These are phyloP conservation scores for Saturnia japonica DNA, from an alignment of 2,888 invertebrate species.

Conservation along the genomic window DNA sequence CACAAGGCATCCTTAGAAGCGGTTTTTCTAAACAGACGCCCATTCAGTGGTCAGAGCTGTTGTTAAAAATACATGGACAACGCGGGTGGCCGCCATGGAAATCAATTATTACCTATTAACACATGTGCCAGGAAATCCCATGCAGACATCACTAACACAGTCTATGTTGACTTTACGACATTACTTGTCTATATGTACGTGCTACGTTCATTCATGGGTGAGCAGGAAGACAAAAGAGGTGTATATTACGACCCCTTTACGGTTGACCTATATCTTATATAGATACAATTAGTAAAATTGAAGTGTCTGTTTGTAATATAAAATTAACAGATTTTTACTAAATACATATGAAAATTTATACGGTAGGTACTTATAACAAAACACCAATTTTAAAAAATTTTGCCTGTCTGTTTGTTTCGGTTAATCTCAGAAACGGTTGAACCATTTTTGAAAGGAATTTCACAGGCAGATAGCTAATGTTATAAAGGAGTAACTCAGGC, in stretches of 20 bases:
- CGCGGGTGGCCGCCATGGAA: conserved; percentile 65
- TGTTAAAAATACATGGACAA: conserved; percentile 56
- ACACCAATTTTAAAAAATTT: too few relatives aligned
- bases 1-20: conserved; percentile 41
- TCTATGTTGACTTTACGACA: conserved; percentile 18
- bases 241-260: background rate
- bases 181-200: background rate
- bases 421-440: too few relatives aligned
- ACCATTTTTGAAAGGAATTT: too few relatives aligned
- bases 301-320: too few relatives aligned
- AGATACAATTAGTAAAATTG: too few relatives aligned
- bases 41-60: conserved; percentile 31
- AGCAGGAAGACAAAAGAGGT: background rate
- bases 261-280: too few relatives aligned
- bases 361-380: too few relatives aligned
- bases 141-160: conserved; percentile 18
- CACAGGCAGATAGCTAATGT: too few relatives aligned
- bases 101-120: conserved; percentile 77
- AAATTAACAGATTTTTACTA: too few relatives aligned
- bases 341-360: too few relatives aligned
- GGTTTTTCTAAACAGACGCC: conserved; percentile 41
- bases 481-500: too few relatives aligned
- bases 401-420: too few relatives aligned
- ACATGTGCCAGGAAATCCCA: conserved; percentile 53
- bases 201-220: background rate